Percentiles rank a stretch among this genome's conserved stretches.
phyloP scores from a whole-genome alignment of 2,797 vertebrate species.

The Onychomys leucogaster region DNA sequence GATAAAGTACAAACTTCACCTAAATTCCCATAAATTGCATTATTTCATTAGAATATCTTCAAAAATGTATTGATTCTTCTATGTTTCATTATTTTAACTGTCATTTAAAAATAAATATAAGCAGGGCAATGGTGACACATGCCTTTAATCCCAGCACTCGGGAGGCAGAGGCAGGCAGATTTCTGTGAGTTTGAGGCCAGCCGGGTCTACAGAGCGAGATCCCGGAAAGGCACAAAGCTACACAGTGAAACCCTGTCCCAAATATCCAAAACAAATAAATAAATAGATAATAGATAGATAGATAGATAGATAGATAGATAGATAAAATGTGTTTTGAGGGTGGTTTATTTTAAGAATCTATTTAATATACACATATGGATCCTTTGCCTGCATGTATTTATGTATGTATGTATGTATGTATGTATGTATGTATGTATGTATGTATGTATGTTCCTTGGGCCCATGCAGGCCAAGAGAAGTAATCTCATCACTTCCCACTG shows the following conservation, averaged over 20 bases:
- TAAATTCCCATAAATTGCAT: background rate
- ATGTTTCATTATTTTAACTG: background rate
- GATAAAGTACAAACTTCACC: background rate
- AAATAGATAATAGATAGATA: no score
- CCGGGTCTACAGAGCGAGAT: no score
- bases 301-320: no score
- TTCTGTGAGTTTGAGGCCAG: no score
- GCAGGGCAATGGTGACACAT: no score
- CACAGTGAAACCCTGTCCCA: no score
- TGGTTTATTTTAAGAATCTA: background rate
- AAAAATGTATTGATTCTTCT: background rate
- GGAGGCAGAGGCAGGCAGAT: no score
- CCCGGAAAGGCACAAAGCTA: no score
- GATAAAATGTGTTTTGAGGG: background rate
- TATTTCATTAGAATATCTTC: background rate
- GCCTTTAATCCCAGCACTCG: no score
- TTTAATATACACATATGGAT: background rate
- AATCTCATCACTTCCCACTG: background rate
- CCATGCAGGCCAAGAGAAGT: background rate
- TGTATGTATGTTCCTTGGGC: background rate
- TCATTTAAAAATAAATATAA: background rate
- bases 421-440: no score
- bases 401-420: no score
- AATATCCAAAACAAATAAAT: no score
- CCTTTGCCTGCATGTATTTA: background rate